These are phyloP conservation scores for Diachasma alloeum DNA, from an alignment of 1,140 invertebrate genomes.

Conservation along the genomic window DNA sequence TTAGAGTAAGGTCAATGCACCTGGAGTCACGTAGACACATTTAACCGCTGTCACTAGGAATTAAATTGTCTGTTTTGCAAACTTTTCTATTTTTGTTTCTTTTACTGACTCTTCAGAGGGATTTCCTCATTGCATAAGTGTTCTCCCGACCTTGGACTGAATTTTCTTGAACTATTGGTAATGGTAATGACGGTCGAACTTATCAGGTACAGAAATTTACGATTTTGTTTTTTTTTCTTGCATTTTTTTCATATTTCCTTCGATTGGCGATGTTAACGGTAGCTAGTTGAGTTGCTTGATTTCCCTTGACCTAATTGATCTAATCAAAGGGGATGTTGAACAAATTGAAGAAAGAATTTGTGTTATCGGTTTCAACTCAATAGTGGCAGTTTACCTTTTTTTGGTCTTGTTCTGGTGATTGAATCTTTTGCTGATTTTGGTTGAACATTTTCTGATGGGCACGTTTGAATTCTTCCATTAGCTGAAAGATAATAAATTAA, in stretches of 20 bases:
- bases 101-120: not conserved
- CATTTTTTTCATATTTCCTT: not conserved
- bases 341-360: slow-evolving; percentile 13
- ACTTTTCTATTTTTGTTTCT: not conserved
- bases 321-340: not conserved
- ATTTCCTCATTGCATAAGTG: not conserved
- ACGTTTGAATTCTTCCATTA: slow-evolving; percentile 89
- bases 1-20: slow-evolving; percentile 26
- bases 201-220: not conserved
- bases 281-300: not conserved
- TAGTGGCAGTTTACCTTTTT: slow-evolving; percentile 47
- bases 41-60: not conserved
- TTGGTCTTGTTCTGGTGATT: slow-evolving; percentile 37
- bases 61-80: not conserved
- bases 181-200: not conserved
- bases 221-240: not conserved
- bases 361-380: not conserved
- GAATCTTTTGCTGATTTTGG: slow-evolving; percentile 50
- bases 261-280: not conserved
- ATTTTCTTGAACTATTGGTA: not conserved
- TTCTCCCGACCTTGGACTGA: not conserved
- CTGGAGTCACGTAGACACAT: not conserved
- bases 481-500: slow-evolving; percentile 52
- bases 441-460: slow-evolving; percentile 87
- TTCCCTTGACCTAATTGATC: not conserved